Base-by-base conservation (phyloP, 2,797 vertebrate species). In the Rachycentron canadum region DNA sequence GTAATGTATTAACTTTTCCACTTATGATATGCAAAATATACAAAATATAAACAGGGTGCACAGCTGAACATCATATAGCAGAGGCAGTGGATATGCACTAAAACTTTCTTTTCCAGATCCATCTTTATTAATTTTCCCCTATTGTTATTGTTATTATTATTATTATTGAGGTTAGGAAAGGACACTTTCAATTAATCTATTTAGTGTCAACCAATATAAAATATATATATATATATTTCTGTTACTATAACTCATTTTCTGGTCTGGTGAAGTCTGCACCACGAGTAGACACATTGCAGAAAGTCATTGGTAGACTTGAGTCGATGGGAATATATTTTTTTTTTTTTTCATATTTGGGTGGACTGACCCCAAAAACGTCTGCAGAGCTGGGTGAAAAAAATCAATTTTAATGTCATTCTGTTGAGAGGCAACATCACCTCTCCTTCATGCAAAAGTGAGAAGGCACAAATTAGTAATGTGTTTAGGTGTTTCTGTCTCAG, bases 381-480 rank as follows among this genome's bases (percentile, higher is more conserved):
- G 57, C 45, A 49, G 65, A 75, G 9, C 50, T 69, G 25, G 49
- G n/a, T 49, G 65, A 58, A 19, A 59, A 74, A 78, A 62, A n/a
- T 21, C 19, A 32, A 57, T 63, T 80, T 72, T 64, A 79, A 73
- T 56, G 23, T 30, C 2, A 4, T 3, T 30, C 4, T 58, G 36
- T 13, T 49, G 74, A 56, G 53, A 49, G n/a, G 38, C 69, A 62
- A 21, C 34, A 32, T 74, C 25, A 32, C 14, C 40, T 76, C 13
- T 12, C 26, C 25, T 65, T 50, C 28, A 57, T 53, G 12, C 58
- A 67, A 41, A 73, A 28, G 3, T 50, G 21, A 67, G 6, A 23
- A 17, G 17, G 9, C 28, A 17, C 43, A 43, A 43, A 53, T 76
- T 23, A 58, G 17, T 23, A 28, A 52, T 66, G 23, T 25, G 10